phyloP scores from a whole-genome alignment of 2,113 vertebrate species.

The Neogobius melanostomus region DNA sequence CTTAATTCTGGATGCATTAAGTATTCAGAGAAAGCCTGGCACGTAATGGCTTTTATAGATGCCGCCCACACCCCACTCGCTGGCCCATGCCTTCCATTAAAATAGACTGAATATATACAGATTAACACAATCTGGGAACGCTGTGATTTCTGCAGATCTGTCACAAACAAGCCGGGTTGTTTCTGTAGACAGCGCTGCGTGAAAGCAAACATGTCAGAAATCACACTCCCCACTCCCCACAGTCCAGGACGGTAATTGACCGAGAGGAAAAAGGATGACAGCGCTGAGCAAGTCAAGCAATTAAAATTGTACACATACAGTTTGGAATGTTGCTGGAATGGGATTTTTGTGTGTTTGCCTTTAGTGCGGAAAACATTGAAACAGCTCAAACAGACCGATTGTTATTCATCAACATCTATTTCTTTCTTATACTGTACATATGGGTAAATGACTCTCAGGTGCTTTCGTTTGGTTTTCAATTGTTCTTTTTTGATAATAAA shows the following conservation, averaged over 20 bases:
- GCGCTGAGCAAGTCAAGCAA: constrained; percentile 25
- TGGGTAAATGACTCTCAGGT: too few relatives aligned
- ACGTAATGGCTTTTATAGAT: constrained; percentile 64
- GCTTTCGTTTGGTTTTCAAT: too few relatives aligned
- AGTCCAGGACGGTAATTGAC: constrained; percentile 54
- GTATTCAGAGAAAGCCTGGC: constrained; percentile 48
- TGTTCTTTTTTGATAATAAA: too few relatives aligned
- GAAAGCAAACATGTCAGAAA: constrained; percentile 66
- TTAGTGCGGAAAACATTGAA: background rate
- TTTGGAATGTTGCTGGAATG: background rate
- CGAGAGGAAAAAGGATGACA: constrained; percentile 35
- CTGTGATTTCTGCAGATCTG: constrained; percentile 44
- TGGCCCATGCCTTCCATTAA: constrained; percentile 65
- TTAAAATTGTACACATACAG: constrained; percentile 31
- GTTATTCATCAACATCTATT: background rate
- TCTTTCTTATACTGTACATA: too few relatives aligned
- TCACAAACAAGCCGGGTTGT: constrained; percentile 52
- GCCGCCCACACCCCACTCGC: constrained; percentile 63
- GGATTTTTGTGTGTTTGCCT: background rate
- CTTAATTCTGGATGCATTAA: constrained; percentile 38
- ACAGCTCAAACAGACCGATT: background rate
- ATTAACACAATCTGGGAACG: constrained; percentile 65
- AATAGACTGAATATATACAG: constrained; percentile 55
- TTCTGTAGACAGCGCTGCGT: constrained; percentile 39
- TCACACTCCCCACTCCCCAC: constrained; percentile 59